Conservation (phyloP, 2,113 vertebrate genomes). For the Ictalurus punctatus region DNA sequence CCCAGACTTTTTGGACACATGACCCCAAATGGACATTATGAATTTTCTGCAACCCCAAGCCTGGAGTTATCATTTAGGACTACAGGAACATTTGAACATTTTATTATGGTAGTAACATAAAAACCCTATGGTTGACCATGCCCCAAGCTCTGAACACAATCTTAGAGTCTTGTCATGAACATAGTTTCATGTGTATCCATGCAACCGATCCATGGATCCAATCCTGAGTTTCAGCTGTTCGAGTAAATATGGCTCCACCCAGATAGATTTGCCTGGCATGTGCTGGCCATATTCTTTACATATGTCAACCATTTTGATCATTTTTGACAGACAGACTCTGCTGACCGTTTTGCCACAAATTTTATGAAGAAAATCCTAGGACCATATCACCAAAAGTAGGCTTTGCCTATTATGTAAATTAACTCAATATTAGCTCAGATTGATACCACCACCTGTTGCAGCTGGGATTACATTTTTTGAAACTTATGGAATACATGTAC, state of each 20-base stretch:
- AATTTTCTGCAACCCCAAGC: neutral
- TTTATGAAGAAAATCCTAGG: neutral
- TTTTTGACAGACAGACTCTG: neutral
- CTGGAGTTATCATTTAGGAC: neutral
- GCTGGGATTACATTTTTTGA: neutral
- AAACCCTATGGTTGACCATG: neutral
- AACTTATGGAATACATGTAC: neutral
- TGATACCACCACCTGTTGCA: neutral
- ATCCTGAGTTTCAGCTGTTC: neutral
- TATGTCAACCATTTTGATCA: neutral
- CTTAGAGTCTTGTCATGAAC: neutral
- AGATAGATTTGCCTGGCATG: neutral
- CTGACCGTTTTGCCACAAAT: neutral
- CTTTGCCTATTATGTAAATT: neutral
- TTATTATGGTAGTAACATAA: neutral
- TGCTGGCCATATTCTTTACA: neutral
- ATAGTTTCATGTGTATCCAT: neutral
- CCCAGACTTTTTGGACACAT: neutral
- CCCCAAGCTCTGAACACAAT: neutral
- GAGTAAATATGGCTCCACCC: neutral
- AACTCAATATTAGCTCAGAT: neutral
- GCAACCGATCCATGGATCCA: neutral
- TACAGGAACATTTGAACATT: neutral
- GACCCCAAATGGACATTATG: neutral
- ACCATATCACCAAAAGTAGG: neutral